A percentile compares a stretch with the other conserved stretches of the same genome.
Evolutionary conservation across 2,797 vertebrate genomes (phyloP).

Genomic region (Coracias cyanogaster): DNA sequence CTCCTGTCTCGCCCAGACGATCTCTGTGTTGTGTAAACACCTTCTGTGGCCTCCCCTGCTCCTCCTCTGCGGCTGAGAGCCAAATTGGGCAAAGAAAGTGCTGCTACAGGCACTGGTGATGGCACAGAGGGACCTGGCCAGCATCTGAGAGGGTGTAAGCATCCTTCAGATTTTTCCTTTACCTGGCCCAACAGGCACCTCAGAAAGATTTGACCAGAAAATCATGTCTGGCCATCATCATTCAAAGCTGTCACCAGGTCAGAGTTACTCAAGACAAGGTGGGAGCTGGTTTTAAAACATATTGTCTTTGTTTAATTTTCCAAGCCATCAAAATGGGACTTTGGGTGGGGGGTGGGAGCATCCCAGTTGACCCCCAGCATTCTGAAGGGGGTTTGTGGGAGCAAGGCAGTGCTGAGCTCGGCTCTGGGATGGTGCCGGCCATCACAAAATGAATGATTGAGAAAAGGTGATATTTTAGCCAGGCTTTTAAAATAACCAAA

Average conservation of each 20-base stretch:
- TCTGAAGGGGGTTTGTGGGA: neutral
- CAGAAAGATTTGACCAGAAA: neutral
- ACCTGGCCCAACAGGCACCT: neutral
- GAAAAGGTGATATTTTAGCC: neutral
- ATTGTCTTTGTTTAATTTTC: neutral
- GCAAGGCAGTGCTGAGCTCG: neutral
- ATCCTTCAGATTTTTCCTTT: neutral
- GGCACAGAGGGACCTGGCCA: neutral
- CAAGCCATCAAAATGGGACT: neutral
- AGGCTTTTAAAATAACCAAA: neutral
- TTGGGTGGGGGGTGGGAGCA: neutral
- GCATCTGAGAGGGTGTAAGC: neutral
- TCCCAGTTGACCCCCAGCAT: neutral
- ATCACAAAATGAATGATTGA: neutral
- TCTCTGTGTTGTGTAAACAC: slow-evolving; percentile 3
- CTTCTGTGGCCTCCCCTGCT: neutral
- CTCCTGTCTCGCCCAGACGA: accelerated
- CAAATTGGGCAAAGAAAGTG: neutral
- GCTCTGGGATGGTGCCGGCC: neutral
- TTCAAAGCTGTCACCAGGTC: neutral
- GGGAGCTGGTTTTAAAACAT: neutral
- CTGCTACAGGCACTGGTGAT: accelerated
- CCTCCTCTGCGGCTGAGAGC: neutral
- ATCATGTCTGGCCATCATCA: accelerated
- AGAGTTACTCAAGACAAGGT: neutral